Conservation (phyloP, 1,140 invertebrate species). For the Himalopsyche phryganea region DNA sequence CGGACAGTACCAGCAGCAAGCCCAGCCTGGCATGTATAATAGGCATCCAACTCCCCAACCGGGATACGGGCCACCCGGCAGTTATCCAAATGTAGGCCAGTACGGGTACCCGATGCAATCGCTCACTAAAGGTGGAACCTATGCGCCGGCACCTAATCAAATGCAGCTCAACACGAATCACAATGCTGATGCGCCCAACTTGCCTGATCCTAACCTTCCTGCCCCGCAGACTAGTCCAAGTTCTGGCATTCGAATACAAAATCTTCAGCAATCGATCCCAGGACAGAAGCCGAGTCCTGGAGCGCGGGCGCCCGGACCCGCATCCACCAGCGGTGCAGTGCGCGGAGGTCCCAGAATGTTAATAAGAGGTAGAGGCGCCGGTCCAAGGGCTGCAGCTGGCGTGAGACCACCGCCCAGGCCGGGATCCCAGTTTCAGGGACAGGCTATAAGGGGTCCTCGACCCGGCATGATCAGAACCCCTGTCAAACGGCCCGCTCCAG, state of each 20-base stretch:
- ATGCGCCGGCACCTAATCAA: not conserved
- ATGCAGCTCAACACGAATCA: not conserved
- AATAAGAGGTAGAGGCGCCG: constrained; percentile 31
- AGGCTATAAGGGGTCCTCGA: constrained; percentile 37
- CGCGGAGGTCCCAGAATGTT: not conserved
- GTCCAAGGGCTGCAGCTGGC: constrained; percentile 37
- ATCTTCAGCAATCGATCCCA: not conserved
- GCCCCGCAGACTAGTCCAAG: not conserved
- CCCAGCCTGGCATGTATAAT: constrained; percentile 3
- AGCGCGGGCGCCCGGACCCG: not conserved
- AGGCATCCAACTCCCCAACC: not conserved
- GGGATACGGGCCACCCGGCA: constrained; percentile 14
- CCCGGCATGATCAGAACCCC: constrained; percentile 40
- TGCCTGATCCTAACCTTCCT: not conserved
- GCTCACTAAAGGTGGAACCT: not conserved
- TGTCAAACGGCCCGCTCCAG: constrained; percentile 41
- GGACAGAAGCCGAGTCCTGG: constrained; percentile 12
- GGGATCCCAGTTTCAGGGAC: constrained; percentile 44
- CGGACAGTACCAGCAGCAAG: constrained; percentile 5
- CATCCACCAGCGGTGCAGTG: not conserved
- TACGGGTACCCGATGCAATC: not conserved
- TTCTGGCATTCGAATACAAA: constrained; percentile 17
- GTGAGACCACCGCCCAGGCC: constrained; percentile 41
- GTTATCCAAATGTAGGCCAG: not conserved
- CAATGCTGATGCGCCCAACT: not conserved